Evolutionary conservation across 1,140 invertebrate species (phyloP), one percentile per base, ranked within the genome.

Genomic region (Bombus impatiens): DNA sequence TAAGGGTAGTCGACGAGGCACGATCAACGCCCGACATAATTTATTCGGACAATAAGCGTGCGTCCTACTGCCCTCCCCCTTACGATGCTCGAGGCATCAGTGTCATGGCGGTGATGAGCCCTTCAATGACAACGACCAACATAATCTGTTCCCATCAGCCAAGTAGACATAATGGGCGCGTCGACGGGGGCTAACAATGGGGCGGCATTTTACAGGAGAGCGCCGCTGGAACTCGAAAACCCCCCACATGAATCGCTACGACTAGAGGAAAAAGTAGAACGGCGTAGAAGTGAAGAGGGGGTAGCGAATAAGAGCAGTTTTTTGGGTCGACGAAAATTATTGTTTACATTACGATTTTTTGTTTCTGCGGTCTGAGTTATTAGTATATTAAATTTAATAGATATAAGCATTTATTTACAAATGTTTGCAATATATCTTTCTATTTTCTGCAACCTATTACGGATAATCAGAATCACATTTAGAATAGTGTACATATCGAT

Each of bases 61-160:
- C 83, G 85, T 82, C 88, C 86, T 68, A 70, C 71, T 70, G 74
- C 59, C 32, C 82, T 76, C 65, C 59, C 59, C 59, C 79, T 44
- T 15, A 53, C 32, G 53, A 62, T 72, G 78, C 82, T 80, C 77
- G 68, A 79, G 87, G 93, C 92, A 94, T 94, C 94, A 94, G 91
- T 95, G 94, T 94, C 94, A 95, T 92, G 91, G 84, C 79, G 82
- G 90, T 92, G 94, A 94, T 94, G 93, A 94, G 93, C 93, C 94
- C 88, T 93, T 94, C 93, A 94, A 93, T 95, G 94, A 95, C 94
- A 95, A 93, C 92, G 89, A 93, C 92, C 94, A 94, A 93, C 93
- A 93, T 94, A 94, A 95, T 95, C 94, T 94, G 93, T 94, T 95
- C 94, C 93, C 94, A 95, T 95, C 94, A 92, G 91, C 89, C 92